A percentile compares a stretch with the other conserved stretches of the same genome.
Conservation (phyloP, 2,113 vertebrate genomes). For the Nothobranchius furzeri region DNA sequence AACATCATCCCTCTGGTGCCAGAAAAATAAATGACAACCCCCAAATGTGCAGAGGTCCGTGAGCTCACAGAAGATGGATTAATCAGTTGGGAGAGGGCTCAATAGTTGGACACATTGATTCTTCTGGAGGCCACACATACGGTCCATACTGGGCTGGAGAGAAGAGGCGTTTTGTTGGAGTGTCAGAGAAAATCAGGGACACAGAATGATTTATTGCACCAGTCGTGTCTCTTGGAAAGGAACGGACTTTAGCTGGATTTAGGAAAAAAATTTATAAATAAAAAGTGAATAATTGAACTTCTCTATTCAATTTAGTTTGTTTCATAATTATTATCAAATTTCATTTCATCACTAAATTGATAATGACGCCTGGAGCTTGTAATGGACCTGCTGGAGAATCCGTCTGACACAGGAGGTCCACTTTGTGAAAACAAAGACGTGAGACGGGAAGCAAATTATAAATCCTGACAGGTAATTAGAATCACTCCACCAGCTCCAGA, state of each 20-base stretch:
- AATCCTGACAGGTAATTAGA: slow-evolving; percentile 33
- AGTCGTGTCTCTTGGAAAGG: too few species aligned
- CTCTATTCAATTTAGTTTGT: too few species aligned
- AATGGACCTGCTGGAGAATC: slow-evolving; percentile 14
- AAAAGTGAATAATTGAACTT: too few species aligned
- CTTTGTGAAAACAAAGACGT: neutral
- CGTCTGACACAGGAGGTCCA: slow-evolving; percentile 33
- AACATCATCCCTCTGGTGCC: slow-evolving; percentile 8
- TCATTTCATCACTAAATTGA: neutral
- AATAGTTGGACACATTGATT: neutral
- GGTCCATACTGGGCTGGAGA: too few species aligned
- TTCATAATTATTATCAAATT: slow-evolving; percentile 19
- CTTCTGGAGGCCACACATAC: too few species aligned
- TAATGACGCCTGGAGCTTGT: slow-evolving; percentile 9
- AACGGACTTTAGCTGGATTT: too few species aligned
- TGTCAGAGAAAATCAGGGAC: too few species aligned
- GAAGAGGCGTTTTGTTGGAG: too few species aligned
- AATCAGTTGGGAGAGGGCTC: slow-evolving; percentile 40
- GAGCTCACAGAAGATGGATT: slow-evolving; percentile 5
- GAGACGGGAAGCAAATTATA: slow-evolving; percentile 18
- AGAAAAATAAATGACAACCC: slow-evolving; percentile 29
- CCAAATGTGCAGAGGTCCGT: slow-evolving; percentile 5
- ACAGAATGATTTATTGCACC: too few species aligned
- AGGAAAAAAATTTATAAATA: too few species aligned
- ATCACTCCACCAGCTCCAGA: slow-evolving; percentile 36